Base-by-base conservation (phyloP, 2,113 vertebrate species). In the Antigone vipio region DNA sequence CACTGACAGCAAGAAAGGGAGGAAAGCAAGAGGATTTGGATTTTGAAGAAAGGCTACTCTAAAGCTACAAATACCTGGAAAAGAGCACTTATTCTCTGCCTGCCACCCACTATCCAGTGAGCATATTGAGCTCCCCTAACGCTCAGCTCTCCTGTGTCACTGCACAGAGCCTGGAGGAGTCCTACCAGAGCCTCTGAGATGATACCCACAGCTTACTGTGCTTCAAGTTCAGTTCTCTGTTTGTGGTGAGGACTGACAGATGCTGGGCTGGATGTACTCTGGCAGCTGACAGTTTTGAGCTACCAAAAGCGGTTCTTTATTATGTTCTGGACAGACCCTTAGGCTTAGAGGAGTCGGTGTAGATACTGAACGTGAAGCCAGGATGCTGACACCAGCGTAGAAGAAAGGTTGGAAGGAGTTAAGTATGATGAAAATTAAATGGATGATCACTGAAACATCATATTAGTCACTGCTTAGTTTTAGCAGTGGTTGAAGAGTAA, bases 141-240 rank as follows among this genome's bases (percentile, higher is more conserved):
- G 42, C 30, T 71, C 17, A 45, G 24, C 35, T 62, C 10, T 91
- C 3, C 0, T 44, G 2, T 44, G 5, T 59, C 27, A 10, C 55
- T 74, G 67, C 15, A 5, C 2, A 17, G 27, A 58, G 50, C 11
- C 38, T 62, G 27, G 19, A 20, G 20, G 72, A 47, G 75, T 44
- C 34, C 14, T 69, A 2, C 23, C 44, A 89, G 38, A 49, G 18
- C 42, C 45, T 63, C 38, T 62, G 55, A 50, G 60, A 15, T 42
- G 23, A 56, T 27, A 21, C 10, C 21, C 40, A 42, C 40, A 62
- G 21, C 29, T 34, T 42, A 9, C 14, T 1, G 1, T 77, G 50
- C 34, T 40, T 77, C 72, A 40, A 2, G 35, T 5, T 45, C 24
- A 2, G 67, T 3, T 50, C 22, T 53, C 16, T 9, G 0, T 15